These are phyloP conservation scores for Linurgus olivaceus DNA, from an alignment of 2,797 vertebrate genomes.

Conservation along the genomic window DNA sequence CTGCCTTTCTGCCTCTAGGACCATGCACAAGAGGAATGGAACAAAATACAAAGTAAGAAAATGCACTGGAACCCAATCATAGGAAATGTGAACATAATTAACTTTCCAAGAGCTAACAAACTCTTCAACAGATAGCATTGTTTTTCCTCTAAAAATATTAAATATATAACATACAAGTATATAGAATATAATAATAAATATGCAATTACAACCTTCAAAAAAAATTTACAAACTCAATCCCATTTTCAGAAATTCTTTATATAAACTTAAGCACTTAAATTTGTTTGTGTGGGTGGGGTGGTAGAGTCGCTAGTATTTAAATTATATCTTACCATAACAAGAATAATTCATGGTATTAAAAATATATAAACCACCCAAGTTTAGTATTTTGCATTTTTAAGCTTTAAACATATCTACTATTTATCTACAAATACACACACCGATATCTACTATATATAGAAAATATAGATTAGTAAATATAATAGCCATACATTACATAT, in stretches of 20 bases:
- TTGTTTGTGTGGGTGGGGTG: rapidly evolving
- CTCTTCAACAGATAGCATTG: not conserved
- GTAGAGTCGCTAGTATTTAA: not conserved
- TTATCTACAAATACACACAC: not conserved
- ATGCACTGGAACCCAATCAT: rapidly evolving
- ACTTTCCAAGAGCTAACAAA: not conserved
- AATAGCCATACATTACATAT: not conserved
- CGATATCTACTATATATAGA: not conserved
- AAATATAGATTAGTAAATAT: not conserved
- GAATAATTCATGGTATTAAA: not conserved
- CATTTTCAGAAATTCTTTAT: not conserved
- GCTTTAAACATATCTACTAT: not conserved
- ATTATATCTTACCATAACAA: not conserved
- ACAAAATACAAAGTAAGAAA: not conserved
- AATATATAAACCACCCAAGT: not conserved
- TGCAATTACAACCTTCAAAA: rapidly evolving
- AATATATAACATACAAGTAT: too few species aligned
- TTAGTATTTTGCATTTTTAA: not conserved
- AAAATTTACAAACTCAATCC: not conserved
- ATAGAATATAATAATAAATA: not conserved
- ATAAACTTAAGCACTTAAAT: not conserved
- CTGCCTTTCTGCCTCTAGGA: slow-evolving; percentile 76
- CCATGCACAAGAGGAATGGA: not conserved
- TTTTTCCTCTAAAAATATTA: not conserved
- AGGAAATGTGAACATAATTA: not conserved